phyloP scores from a whole-genome alignment of 1,140 invertebrate genomes.

The Geopemphigus sp. region DNA sequence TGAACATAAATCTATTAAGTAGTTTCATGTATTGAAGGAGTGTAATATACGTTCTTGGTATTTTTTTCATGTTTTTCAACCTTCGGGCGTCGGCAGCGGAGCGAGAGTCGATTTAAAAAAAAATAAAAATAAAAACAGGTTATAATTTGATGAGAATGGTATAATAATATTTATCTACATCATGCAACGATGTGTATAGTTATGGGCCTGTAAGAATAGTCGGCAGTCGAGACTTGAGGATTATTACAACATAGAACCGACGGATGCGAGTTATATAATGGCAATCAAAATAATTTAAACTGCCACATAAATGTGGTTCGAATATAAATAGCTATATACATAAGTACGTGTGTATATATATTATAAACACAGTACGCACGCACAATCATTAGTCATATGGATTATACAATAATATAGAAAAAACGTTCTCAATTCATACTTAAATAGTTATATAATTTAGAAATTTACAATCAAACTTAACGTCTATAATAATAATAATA shows the following conservation, averaged over 20 bases:
- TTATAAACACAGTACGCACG: too few species aligned
- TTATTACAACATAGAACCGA: too few species aligned
- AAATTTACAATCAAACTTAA: not conserved
- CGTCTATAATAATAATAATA: not conserved
- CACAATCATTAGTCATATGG: too few species aligned
- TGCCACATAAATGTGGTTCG: too few species aligned
- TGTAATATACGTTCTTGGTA: not conserved
- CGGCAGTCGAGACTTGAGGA: too few species aligned
- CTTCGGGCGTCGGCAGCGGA: not conserved
- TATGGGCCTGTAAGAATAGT: not conserved
- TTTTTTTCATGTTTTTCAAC: not conserved
- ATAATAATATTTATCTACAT: not conserved
- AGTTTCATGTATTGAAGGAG: too few species aligned
- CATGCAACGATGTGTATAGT: not conserved
- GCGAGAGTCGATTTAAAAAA: not conserved
- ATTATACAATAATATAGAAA: too few species aligned
- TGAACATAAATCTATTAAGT: too few species aligned
- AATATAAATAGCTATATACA: too few species aligned
- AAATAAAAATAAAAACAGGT: not conserved
- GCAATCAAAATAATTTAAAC: not conserved
- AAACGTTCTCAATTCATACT: too few species aligned
- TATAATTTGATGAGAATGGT: not conserved
- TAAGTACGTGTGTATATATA: too few species aligned
- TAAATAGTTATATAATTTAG: not conserved
- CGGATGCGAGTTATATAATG: not conserved